Conservation (phyloP, 2,113 vertebrate species). For the Gavialis gangeticus region DNA sequence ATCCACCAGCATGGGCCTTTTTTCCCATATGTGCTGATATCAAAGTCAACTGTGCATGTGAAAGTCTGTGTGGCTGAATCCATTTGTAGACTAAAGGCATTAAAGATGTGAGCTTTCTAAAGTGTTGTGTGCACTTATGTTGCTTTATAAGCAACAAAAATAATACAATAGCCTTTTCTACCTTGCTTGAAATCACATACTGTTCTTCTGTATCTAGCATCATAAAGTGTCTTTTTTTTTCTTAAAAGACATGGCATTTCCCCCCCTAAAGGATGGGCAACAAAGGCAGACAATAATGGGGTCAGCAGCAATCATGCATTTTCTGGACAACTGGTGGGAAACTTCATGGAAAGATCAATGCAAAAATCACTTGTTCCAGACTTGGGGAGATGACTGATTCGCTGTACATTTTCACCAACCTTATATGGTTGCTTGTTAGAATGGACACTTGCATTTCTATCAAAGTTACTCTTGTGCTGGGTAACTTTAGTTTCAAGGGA, state of each 20-base stretch:
- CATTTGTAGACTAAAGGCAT: slow-evolving; percentile 8
- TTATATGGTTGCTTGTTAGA: slow-evolving; percentile 9
- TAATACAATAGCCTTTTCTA: slow-evolving; percentile 6
- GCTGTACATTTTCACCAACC: not conserved
- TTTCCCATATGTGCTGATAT: not conserved
- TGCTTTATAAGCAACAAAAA: not conserved
- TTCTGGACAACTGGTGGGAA: not conserved
- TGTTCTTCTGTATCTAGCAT: not conserved
- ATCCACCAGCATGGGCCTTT: not conserved
- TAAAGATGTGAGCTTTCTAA: not conserved
- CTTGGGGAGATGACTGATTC: not conserved
- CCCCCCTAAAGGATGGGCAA: not conserved
- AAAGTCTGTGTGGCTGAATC: not conserved
- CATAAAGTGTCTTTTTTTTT: not conserved
- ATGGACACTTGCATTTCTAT: slow-evolving; percentile 18
- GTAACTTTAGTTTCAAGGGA: slow-evolving; percentile 62
- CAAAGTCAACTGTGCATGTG: not conserved
- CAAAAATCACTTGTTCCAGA: slow-evolving; percentile 13
- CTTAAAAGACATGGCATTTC: too few species aligned
- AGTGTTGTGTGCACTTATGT: not conserved
- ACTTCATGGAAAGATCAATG: not conserved
- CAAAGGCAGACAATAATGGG: not conserved
- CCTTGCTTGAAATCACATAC: not conserved
- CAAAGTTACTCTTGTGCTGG: slow-evolving; percentile 55
- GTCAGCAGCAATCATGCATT: not conserved